Conservation (phyloP, 2,888 invertebrate genomes). For the Tillus elongatus region DNA sequence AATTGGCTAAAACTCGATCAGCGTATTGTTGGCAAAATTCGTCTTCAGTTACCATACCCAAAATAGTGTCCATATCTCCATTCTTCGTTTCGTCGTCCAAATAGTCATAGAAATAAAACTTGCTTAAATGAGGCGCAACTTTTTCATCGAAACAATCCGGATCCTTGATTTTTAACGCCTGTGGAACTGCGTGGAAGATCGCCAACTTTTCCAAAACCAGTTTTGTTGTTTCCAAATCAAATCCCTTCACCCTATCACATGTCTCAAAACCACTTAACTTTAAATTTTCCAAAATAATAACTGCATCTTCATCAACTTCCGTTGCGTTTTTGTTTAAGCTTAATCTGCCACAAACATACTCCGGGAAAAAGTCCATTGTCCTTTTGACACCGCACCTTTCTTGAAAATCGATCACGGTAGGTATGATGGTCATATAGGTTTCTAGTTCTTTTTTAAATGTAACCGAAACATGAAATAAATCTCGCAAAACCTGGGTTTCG, state of each 20-base stretch:
- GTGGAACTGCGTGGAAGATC: slow-evolving; percentile 44
- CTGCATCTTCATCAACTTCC: slow-evolving; percentile 46
- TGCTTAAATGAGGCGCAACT: too few relatives aligned
- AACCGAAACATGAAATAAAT: slow-evolving; percentile 42
- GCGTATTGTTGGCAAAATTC: too few relatives aligned
- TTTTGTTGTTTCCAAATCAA: slow-evolving; percentile 40
- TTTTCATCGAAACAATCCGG: slow-evolving; percentile 32
- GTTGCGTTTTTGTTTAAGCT: slow-evolving; percentile 20
- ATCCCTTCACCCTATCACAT: slow-evolving; percentile 37
- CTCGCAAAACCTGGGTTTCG: slow-evolving; percentile 41
- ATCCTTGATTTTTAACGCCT: slow-evolving; percentile 40
- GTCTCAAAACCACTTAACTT: slow-evolving; percentile 38
- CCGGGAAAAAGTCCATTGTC: slow-evolving; percentile 40
- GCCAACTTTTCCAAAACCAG: slow-evolving; percentile 40
- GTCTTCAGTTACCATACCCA: too few relatives aligned
- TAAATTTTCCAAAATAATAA: slow-evolving; percentile 46
- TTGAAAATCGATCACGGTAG: slow-evolving; percentile 41
- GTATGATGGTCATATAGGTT: slow-evolving; percentile 42
- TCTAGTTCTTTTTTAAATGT: slow-evolving; percentile 47
- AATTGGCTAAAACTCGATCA: background rate
- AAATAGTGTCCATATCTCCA: too few relatives aligned
- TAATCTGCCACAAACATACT: slow-evolving; percentile 44
- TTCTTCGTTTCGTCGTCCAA: too few relatives aligned
- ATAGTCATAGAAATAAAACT: too few relatives aligned
- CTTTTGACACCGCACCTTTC: slow-evolving; percentile 35